Percentiles rank a stretch among this genome's conserved stretches.
Evolutionary conservation across 2,797 vertebrate species (phyloP).

Genomic region (Thunnus albacares): DNA sequence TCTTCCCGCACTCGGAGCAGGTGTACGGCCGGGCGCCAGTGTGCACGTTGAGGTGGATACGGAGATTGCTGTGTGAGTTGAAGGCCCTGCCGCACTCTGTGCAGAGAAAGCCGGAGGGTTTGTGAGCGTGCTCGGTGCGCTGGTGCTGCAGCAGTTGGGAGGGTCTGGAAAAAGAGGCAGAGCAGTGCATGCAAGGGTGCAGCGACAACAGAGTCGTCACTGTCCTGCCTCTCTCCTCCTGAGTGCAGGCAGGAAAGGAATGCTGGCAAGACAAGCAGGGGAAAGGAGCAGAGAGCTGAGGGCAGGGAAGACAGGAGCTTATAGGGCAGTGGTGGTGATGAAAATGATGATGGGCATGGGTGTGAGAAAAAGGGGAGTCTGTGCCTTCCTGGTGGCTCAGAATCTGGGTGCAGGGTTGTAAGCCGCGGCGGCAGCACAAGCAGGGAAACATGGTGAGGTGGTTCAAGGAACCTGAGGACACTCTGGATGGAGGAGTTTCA

Average conservation of each 20-base stretch:
- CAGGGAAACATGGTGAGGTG: constrained; percentile 82
- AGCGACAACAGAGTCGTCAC: background rate
- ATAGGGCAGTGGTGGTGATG: constrained; percentile 85
- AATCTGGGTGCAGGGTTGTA: constrained; percentile 77
- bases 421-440: constrained; percentile 79
- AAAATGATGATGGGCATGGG: constrained; percentile 80
- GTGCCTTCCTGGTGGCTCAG: constrained; percentile 69
- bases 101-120: constrained; percentile 84
- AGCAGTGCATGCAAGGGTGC: constrained; percentile 88
- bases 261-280: constrained; percentile 78
- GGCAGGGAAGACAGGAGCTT: constrained; percentile 77
- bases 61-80: constrained; percentile 89
- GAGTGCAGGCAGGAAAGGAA: constrained; percentile 73
- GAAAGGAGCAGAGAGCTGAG: constrained; percentile 75
- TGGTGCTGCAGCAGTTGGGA: constrained; percentile 89
- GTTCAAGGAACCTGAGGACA: constrained; percentile 52
- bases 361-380: constrained; percentile 60
- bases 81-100: constrained; percentile 86
- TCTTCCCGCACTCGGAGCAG: constrained; percentile 87
- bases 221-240: constrained; percentile 52
- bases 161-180: constrained; percentile 83
- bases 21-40: constrained; percentile 86
- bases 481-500: constrained; percentile 45
- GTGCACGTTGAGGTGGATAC: constrained; percentile 89
- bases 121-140: constrained; percentile 83